These are phyloP conservation scores for Melanophora roralis DNA, from an alignment of 2,888 invertebrate species.

Conservation along the genomic window DNA sequence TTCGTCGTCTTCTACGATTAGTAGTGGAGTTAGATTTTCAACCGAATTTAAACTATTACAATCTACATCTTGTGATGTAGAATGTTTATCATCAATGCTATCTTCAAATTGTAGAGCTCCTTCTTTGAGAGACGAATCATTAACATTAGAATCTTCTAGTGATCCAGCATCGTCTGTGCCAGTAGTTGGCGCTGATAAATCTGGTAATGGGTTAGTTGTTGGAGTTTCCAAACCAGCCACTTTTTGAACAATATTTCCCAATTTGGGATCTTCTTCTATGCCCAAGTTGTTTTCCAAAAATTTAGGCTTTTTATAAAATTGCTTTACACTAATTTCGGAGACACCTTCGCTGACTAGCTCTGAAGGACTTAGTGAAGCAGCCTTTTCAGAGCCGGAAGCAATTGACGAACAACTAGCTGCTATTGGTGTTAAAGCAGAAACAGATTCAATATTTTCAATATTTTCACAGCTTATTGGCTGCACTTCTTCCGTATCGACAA, in stretches of 20 bases:
- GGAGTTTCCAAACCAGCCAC: constrained; percentile 53
- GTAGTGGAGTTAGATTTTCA: constrained; percentile 63
- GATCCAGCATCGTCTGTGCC: neutral
- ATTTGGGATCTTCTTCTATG: constrained; percentile 77
- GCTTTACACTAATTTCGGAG: constrained; percentile 76
- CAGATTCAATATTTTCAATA: constrained; percentile 3
- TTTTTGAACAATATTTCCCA: constrained; percentile 76
- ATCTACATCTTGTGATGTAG: constrained; percentile 63
- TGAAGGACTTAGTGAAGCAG: constrained; percentile 73
- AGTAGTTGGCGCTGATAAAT: neutral
- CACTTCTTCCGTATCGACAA: constrained; percentile 65
- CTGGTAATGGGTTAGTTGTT: neutral
- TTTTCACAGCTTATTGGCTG: neutral
- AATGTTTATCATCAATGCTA: constrained; percentile 64
- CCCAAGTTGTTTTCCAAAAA: constrained; percentile 77
- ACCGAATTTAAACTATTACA: constrained; percentile 64
- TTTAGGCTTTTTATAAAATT: constrained; percentile 77
- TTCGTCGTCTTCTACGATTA: constrained; percentile 66
- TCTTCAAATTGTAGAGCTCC: constrained; percentile 70
- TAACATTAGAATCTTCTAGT: constrained; percentile 58
- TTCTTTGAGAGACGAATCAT: constrained; percentile 67
- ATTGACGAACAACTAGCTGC: constrained; percentile 51
- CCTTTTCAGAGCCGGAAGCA: constrained; percentile 67
- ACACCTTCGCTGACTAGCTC: constrained; percentile 76
- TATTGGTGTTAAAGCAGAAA: constrained; percentile 35